Evolutionary conservation across 53 echinoderm and acorn worm genomes (phyloP), one percentile per base, ranked within the genome.

Genomic region (Echinometra lucunter): DNA sequence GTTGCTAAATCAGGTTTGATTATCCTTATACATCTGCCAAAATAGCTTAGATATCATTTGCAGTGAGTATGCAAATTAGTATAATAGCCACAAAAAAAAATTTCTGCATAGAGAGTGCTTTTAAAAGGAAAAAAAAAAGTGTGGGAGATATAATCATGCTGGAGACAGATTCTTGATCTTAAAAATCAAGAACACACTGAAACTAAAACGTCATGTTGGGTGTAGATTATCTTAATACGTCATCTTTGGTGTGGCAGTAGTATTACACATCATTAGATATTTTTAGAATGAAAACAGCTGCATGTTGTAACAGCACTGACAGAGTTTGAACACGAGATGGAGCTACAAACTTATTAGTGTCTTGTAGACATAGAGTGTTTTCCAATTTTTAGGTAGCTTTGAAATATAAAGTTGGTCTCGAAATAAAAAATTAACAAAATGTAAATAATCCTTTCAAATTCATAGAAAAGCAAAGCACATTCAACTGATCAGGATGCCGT

Each of bases 201-300:
- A 78, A 78, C 78, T 42, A 78, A 78, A 78, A 78, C 21, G 78
- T 78, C 78, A 78, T 38, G 42, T 1, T 42, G 42, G 3, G 38
- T 42, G 42, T 42, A 78, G 38, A 78, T 38, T 78, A 78, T 78
- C 57, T 57, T 56, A 89, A 56, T 89, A 49, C 89, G 55, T 89
- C 58, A 56, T 56, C 56, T 58, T 49, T 89, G 89, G 56, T 89
- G 89, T 53, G 89, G 56, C 89, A 35, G 53, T 34, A 53, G 8
- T 53, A 19, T 89, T 28, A 58, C 23, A 53, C 56, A n/a, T 56
- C 35, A 35, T 4, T 25, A 11, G 16, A 91, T 91, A 66, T 63
- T 63, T 63, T 6, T 91, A 91, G 67, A 63, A 23, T 63, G 34
- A 32, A n/a, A n/a, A 91, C 53, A 85, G 85, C 53, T 47, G 47